Percentiles rank a stretch among this genome's conserved stretches.
phyloP scores from a whole-genome alignment of 2,113 vertebrate genomes.

The Mionectes macconnelli region DNA sequence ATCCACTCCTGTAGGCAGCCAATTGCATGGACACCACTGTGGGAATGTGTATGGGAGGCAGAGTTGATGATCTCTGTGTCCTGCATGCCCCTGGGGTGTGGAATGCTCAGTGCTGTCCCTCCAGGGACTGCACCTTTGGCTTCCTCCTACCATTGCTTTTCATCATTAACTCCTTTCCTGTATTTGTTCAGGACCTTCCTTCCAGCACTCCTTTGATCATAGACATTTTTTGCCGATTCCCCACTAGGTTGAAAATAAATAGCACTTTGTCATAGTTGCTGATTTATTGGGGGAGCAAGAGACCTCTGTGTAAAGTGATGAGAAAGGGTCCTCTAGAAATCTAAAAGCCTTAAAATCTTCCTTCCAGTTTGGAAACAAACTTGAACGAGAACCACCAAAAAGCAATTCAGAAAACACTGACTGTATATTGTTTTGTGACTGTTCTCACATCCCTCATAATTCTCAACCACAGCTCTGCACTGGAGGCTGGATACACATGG shows the following conservation, averaged over 20 bases:
- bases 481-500: not conserved
- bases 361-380: not conserved
- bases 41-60: not conserved
- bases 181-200: not conserved
- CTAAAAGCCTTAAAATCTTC: not conserved
- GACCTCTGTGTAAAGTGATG: not conserved
- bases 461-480: not conserved
- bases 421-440: not conserved
- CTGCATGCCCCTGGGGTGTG: rapidly evolving
- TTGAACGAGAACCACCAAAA: not conserved
- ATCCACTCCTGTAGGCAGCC: not conserved
- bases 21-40: rapidly evolving
- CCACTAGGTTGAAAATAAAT: not conserved
- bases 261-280: not conserved
- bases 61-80: not conserved
- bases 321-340: not conserved
- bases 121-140: not conserved
- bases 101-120: not conserved
- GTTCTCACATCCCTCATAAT: not conserved
- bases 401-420: not conserved
- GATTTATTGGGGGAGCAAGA: rapidly evolving
- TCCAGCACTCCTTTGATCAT: not conserved
- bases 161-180: not conserved
- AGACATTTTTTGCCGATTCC: not conserved
- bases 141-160: not conserved